Base-by-base conservation (phyloP, 2,113 vertebrate species). In the Mormyrus iriodes region DNA sequence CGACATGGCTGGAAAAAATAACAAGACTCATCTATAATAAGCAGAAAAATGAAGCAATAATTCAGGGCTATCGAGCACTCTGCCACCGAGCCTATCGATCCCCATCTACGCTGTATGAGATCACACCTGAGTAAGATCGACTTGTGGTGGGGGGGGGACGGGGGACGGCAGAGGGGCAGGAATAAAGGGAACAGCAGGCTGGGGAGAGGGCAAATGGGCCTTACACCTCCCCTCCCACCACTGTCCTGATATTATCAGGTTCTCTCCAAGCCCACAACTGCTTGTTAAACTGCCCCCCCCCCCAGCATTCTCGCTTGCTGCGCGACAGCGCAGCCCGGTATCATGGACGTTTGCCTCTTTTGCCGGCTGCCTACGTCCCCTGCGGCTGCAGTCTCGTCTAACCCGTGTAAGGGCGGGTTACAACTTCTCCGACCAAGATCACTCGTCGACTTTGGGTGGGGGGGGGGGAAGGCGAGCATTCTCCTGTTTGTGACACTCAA, bases 31-130 rank as follows among this genome's bases (percentile, higher is more conserved):
- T 98, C 97, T 97, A 97, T 97, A 97, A 96, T 96, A 96, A 97
- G 96, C 97, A 96, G 96, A 97, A 97, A 97, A 97, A 97, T 98
- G 97, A 98, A 98, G 97, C 97, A 96, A 97, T 98, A 98, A 98
- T 97, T 98, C 97, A 97, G 97, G 96, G 94, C 94, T 98, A 98
- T 99, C 96, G 97, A 98, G 95, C 97, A 95, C 93, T 94, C 95
- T 96, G 97, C 97, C 97, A 96, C 97, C 96, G 96, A 95, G 95
- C 90, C 95, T 97, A 99, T 99, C 96, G 98, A 99, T 99, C 96
- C 79, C 17, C 94, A 94, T 94, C 96, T 96, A 96, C 97, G 96
- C 95, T 95, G 97, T 97, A 96, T 96, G 95, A 97, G 97, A 97
- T 97, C 93, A 95, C 96, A 97, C 97, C 97, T 97, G 97, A 97